Percentiles rank a stretch among this genome's conserved stretches.
phyloP scores from a whole-genome alignment of 2,888 invertebrate species.

The Julus scanicus region DNA sequence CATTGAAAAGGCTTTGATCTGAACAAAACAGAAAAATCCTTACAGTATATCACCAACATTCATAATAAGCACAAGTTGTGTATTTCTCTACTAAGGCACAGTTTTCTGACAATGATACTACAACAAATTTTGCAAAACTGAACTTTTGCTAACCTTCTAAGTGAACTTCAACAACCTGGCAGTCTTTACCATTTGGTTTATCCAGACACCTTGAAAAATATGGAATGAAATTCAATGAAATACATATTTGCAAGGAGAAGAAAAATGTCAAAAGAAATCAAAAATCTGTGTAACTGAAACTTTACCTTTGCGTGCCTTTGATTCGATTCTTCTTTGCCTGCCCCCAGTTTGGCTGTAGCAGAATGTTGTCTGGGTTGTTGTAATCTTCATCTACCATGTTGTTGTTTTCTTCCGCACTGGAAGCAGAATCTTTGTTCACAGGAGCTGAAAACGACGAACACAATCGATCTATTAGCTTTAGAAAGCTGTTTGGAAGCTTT shows the following conservation, averaged over 20 bases:
- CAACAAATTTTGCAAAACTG: not conserved
- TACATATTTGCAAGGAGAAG: no score
- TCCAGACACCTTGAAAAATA: not conserved
- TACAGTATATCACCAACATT: not conserved
- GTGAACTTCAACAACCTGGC: constrained; percentile 16
- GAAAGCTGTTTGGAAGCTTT: no score
- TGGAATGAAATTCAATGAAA: not conserved
- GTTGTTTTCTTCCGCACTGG: not conserved
- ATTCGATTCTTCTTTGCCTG: constrained; percentile 1
- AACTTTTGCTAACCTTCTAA: not conserved
- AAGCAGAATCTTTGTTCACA: not conserved
- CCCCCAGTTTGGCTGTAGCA: not conserved
- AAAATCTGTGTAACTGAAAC: not conserved
- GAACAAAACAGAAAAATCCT: not conserved
- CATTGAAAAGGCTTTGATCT: constrained; percentile 36
- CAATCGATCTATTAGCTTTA: not conserved
- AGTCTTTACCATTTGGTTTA: not conserved
- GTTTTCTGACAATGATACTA: no score
- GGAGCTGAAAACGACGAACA: not conserved
- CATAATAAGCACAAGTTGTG: no score
- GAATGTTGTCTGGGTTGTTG: not conserved
- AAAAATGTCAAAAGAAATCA: not conserved
- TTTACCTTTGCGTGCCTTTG: not conserved
- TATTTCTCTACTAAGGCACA: no score
- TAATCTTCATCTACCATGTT: constrained; percentile 12